phyloP scores from a whole-genome alignment of 2,888 invertebrate genomes.

The Amphimallon solstitiale region DNA sequence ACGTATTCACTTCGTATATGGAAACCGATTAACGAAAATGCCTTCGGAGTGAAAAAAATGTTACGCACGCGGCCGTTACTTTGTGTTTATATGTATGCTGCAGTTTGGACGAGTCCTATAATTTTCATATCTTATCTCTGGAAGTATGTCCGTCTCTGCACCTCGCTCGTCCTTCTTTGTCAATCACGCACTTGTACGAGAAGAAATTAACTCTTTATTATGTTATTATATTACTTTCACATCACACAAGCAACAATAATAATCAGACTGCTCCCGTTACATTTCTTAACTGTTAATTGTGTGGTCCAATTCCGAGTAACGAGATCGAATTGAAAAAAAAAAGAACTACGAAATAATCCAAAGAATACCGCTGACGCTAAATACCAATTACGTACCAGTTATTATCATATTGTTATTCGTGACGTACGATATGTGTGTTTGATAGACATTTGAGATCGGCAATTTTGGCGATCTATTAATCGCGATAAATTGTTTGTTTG shows the following conservation, averaged over 20 bases:
- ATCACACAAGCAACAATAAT: constrained; percentile 32
- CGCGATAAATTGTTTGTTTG: no score
- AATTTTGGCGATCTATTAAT: no score
- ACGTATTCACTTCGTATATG: constrained; percentile 14
- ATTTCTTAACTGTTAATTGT: constrained; percentile 32
- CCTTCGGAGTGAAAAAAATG: constrained; percentile 16
- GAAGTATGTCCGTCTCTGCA: constrained; percentile 9
- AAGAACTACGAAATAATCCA: neutral
- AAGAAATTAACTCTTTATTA: constrained; percentile 33
- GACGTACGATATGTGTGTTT: constrained; percentile 6
- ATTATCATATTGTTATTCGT: constrained; percentile 27
- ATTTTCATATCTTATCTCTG: constrained; percentile 28
- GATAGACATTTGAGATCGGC: no score
- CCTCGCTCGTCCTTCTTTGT: constrained; percentile 20
- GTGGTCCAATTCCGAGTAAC: constrained; percentile 29
- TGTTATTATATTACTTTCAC: constrained; percentile 34
- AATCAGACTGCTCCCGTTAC: constrained; percentile 33
- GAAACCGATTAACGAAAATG: constrained; percentile 28
- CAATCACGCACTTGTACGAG: constrained; percentile 20
- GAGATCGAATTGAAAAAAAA: constrained; percentile 15
- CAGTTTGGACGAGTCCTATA: constrained; percentile 21
- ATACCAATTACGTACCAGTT: constrained; percentile 27
- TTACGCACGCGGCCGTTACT: constrained; percentile 11
- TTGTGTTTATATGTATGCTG: constrained; percentile 16
- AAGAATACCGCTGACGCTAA: constrained; percentile 20